These are phyloP conservation scores for Phalacrocorax brasilianus DNA, from an alignment of 2,113 vertebrate species.

Conservation along the genomic window DNA sequence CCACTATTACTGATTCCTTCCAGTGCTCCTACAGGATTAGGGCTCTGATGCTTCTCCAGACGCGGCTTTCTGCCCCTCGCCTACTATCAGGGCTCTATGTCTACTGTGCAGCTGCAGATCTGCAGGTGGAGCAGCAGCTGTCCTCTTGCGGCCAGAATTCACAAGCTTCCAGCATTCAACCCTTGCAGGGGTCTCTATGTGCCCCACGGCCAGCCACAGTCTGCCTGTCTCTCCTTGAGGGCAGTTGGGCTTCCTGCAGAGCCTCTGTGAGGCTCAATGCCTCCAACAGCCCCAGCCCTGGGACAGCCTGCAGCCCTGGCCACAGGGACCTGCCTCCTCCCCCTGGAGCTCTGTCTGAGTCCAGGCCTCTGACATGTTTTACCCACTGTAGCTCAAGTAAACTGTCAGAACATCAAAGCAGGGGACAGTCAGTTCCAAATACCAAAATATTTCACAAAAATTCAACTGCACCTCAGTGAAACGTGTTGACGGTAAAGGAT, in stretches of 20 bases:
- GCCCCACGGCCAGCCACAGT: rapidly evolving
- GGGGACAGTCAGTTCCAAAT: background rate
- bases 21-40: background rate
- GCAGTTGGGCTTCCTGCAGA: background rate
- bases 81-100: background rate
- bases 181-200: rapidly evolving
- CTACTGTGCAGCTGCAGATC: background rate
- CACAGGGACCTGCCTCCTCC: background rate
- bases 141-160: background rate
- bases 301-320: background rate
- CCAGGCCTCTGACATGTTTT: background rate
- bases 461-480: background rate
- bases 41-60: background rate
- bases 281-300: background rate
- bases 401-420: background rate
- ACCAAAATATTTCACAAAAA: background rate
- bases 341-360: background rate
- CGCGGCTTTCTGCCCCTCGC: background rate
- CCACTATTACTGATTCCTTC: background rate
- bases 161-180: background rate
- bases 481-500: background rate
- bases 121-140: background rate
- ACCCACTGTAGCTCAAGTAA: background rate
- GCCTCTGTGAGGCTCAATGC: background rate
- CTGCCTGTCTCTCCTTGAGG: background rate